Evolutionary conservation across 2,797 vertebrate genomes (phyloP), one percentile per base, ranked within the genome.

Genomic region (Buceros bicornis): DNA sequence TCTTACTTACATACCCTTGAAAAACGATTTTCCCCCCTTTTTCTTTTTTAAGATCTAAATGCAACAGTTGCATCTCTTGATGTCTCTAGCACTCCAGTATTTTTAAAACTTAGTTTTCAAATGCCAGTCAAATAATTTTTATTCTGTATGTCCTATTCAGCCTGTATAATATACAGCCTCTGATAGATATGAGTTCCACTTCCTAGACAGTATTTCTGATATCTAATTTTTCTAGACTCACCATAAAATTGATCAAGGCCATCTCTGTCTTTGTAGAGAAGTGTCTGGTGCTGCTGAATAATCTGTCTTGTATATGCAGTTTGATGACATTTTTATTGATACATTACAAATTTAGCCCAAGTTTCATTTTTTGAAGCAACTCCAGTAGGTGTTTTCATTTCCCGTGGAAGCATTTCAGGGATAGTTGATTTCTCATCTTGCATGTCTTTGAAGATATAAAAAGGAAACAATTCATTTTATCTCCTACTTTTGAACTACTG

Each of bases 311-410:
- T 85, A 45, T 90, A 77, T 74, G 64, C 78, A 80, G 53, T 71
- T 89, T 85, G 71, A 77, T 95, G 87, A 93, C 89, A 91, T 85
- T 97, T 96, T 94, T 96, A 95, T 93, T 93, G 87, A 85, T 95
- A 87, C 33, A 74, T 90, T 85, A 77, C 40, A 85, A 91, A 93
- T 93, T 94, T 95, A 94, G 60, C 53, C 74, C 92, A 80, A 93
- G 64, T 95, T 89, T 89, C 60, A 37, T 87, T 93, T 96, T 96
- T 91, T 88, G 80, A 93, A 94, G 93, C 73, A 94, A 77, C 43
- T 93, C 54, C 48, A 45, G 66, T 60, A 89, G 86, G 64, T 93
- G 69, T 89, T 94, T 84, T 96, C 8, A 7, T 90, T 91, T 91
- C 71, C 56, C 19, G 3, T 95, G 84, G 90, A 96, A 90, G 74